Percentiles rank a stretch among this genome's conserved stretches.
Conservation (phyloP, 2,113 vertebrate genomes). For the Pelodiscus sinensis region DNA sequence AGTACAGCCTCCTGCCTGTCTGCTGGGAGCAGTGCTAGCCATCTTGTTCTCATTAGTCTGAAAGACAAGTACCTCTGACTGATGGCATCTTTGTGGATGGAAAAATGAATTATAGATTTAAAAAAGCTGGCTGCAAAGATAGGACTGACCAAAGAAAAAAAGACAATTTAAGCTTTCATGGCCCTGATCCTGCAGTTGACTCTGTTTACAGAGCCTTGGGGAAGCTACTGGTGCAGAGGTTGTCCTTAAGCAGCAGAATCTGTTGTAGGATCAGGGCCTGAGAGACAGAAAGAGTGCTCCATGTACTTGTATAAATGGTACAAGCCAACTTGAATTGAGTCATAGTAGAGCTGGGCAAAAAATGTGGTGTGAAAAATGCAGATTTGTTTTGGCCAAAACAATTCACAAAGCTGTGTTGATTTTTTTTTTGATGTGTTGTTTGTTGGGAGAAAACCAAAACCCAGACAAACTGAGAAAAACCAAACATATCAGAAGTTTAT, state of each 20-base stretch:
- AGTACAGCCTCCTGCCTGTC: neutral
- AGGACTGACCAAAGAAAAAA: slow-evolving; percentile 8
- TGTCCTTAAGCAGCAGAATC: neutral
- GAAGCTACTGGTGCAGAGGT: neutral
- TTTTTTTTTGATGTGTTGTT: too few species aligned
- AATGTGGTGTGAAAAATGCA: too few species aligned
- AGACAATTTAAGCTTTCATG: neutral
- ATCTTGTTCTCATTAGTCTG: slow-evolving; percentile 59
- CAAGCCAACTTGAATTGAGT: slow-evolving; percentile 59
- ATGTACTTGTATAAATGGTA: slow-evolving; percentile 29
- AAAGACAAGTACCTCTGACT: slow-evolving; percentile 66
- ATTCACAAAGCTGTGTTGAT: too few species aligned
- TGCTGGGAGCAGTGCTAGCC: neutral
- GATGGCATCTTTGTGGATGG: slow-evolving; percentile 58
- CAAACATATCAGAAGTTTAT: too few species aligned
- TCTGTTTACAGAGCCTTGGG: accelerated
- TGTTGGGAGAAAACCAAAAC: too few species aligned
- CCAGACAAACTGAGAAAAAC: too few species aligned
- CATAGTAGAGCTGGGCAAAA: neutral
- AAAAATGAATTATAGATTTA: slow-evolving; percentile 13
- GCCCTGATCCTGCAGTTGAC: neutral
- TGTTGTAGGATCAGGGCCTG: neutral
- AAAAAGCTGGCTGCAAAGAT: slow-evolving; percentile 7
- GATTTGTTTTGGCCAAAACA: too few species aligned
- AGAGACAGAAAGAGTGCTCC: neutral